phyloP scores from a whole-genome alignment of 2,113 vertebrate genomes.

The Gymnobelideus leadbeateri region DNA sequence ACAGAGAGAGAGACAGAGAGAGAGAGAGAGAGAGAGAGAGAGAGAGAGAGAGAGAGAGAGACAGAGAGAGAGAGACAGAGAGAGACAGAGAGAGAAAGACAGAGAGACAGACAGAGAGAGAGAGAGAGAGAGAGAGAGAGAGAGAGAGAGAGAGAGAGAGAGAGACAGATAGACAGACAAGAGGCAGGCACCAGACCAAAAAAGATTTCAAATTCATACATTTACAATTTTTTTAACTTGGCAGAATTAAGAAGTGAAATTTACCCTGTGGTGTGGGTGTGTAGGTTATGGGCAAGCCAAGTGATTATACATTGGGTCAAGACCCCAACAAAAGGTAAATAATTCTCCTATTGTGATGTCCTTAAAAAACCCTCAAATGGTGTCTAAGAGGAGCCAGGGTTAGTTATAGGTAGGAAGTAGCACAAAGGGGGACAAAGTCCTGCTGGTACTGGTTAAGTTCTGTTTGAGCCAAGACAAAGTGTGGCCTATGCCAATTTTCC shows the following conservation, averaged over 20 bases:
- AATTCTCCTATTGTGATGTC: conserved; percentile 47
- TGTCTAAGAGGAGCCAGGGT: conserved; percentile 36
- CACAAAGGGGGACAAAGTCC: conserved; percentile 40
- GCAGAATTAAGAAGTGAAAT: conserved; percentile 2
- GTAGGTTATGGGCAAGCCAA: conserved; percentile 17
- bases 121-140: background rate
- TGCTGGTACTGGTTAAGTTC: conserved; percentile 61
- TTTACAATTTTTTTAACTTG: background rate
- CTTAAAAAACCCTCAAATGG: conserved; percentile 32
- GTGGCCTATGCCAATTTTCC: conserved; percentile 75
- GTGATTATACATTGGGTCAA: conserved; percentile 14
- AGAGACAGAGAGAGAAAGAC: no score
- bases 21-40: background rate
- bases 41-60: background rate
- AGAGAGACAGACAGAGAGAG: no score
- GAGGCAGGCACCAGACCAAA: conserved; percentile 18
- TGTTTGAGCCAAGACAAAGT: conserved; percentile 75
- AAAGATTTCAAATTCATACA: conserved; percentile 31
- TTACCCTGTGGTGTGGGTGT: background rate
- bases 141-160: background rate
- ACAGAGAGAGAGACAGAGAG: background rate
- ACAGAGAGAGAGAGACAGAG: background rate
- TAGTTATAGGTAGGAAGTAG: conserved; percentile 36
- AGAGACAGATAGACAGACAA: background rate
- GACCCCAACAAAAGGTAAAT: background rate